phyloP scores from a whole-genome alignment of 2,113 vertebrate genomes.

The Perca schrenkii region DNA sequence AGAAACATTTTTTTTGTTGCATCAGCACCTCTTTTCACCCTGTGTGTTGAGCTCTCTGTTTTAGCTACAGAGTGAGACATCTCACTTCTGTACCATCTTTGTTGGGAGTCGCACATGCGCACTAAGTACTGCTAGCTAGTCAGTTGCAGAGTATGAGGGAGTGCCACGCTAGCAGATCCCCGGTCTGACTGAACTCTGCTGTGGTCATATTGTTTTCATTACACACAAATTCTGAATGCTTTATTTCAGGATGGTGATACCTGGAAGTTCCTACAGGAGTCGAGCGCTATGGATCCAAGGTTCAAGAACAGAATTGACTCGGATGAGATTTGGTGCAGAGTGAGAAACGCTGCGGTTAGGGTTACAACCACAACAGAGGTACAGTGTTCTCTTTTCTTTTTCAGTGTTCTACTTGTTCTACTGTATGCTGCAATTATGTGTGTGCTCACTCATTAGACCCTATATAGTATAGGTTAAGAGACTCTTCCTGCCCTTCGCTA shows the following conservation, averaged over 20 bases:
- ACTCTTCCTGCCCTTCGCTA: background rate
- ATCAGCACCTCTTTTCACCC: too few species aligned
- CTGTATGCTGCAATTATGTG: background rate
- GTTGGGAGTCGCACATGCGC: too few species aligned
- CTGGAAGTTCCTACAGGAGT: conserved; percentile 14
- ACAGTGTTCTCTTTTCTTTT: background rate
- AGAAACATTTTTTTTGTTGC: too few species aligned
- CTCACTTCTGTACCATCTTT: too few species aligned
- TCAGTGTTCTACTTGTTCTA: background rate
- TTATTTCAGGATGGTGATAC: conserved; percentile 7
- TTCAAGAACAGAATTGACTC: conserved; percentile 17
- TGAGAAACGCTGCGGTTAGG: background rate
- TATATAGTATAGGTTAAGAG: background rate
- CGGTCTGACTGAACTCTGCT: background rate
- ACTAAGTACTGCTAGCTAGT: too few species aligned
- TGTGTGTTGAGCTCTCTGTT: too few species aligned
- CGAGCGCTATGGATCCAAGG: conserved; percentile 14
- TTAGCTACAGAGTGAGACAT: too few species aligned
- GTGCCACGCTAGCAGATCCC: too few species aligned
- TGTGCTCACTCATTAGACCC: background rate
- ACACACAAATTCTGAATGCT: background rate
- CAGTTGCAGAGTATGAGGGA: too few species aligned
- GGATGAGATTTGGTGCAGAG: conserved; percentile 10
- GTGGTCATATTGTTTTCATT: background rate
- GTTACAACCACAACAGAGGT: background rate